Evolutionary conservation across 2,113 vertebrate genomes (phyloP), one percentile per base, ranked within the genome.

Genomic region (Siniperca knerii): DNA sequence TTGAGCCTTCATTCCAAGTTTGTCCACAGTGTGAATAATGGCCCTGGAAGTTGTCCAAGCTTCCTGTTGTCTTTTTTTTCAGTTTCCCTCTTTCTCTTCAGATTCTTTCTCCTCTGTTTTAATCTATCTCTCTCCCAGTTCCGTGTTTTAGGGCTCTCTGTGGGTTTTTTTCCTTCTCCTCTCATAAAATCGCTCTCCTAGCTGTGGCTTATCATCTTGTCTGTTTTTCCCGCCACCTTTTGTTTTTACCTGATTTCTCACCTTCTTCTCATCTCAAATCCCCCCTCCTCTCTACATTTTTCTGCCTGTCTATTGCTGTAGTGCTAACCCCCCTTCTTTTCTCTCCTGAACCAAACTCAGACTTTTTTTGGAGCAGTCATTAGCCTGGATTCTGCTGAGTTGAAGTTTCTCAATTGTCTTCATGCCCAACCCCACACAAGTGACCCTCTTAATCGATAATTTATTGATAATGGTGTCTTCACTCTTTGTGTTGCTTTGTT

Each of bases 11-110:
- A 64, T 76, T 83, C 29, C 37, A 80, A 55, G 62, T 86, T 83
- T 73, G 83, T 83, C 79, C 76, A 74, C 20, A 10, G 73, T 66
- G 61, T 86, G 81, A 89, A 66, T 69, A 74, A 84, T 71, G 74
- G 8, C 21, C 42, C 52, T 86, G 84, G 77, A 83, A 52, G 74
- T 70, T 81, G 20, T 87, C 84, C 80, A 80, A 44, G 48, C 44
- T 16, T 77, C 25, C 54, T 23, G 6, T 42, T 52, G 4, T 44
- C 18, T 62, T 60, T 52, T 44, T 66, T 61, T 48, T 2, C 16
- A 1, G 5, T 70, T n/a, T 35, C 10, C 7, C 23, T 42, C 6
- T 16, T 73, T 58, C 8, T 61, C 23, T 75, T 8, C 37, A n/a
- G 37, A 58, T 33, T 23, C 1, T 54, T 20, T 57, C 33, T 58